Evolutionary conservation across 2,888 invertebrate species (phyloP).

Genomic region (Eubasilissa splendida): DNA sequence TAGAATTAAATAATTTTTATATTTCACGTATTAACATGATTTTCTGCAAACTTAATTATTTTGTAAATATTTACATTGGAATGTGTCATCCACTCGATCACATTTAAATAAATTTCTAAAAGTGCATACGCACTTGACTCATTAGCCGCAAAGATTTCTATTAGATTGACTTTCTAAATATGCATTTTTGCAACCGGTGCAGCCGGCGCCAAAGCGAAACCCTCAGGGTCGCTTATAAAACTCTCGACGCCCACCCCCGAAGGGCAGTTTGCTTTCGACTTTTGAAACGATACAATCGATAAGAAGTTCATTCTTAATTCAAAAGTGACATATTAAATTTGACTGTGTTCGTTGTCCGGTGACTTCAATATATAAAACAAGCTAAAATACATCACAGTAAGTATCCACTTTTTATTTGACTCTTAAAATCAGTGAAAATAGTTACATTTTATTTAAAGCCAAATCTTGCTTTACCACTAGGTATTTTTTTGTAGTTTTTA

Average conservation of each 20-base stretch:
- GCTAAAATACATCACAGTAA: too few species aligned
- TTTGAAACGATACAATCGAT: background rate
- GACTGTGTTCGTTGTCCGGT: too few species aligned
- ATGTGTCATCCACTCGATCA: too few species aligned
- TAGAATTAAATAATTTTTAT: too few species aligned
- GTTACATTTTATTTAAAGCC: background rate
- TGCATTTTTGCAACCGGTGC: background rate
- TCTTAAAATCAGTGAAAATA: background rate
- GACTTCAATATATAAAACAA: too few species aligned
- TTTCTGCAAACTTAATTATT: too few species aligned
- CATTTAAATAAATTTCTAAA: too few species aligned
- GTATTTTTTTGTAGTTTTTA: background rate
- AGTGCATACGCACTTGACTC: too few species aligned
- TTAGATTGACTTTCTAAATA: background rate
- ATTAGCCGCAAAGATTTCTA: background rate
- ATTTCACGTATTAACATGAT: too few species aligned
- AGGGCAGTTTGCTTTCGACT: background rate
- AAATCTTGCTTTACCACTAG: background rate
- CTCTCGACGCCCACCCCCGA: background rate
- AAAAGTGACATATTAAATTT: too few species aligned
- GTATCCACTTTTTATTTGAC: too few species aligned
- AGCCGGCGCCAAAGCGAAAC: background rate
- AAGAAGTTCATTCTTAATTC: background rate
- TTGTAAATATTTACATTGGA: too few species aligned
- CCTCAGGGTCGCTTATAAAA: background rate